Evolutionary conservation across 2,888 invertebrate species (phyloP).

Genomic region (Lamellibrachia columna): DNA sequence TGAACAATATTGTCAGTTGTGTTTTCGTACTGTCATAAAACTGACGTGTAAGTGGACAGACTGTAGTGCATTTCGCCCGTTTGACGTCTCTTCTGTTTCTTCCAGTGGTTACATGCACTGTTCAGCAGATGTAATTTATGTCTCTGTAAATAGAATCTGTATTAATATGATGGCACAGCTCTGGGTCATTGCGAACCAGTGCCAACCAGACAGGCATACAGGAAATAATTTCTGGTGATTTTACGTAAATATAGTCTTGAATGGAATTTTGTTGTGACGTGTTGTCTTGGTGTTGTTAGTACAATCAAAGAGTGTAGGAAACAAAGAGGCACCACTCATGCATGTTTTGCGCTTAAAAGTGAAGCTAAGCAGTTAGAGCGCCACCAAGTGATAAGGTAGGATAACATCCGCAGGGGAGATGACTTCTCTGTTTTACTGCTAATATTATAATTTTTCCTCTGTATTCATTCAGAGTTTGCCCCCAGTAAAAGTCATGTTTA

Average conservation of each 20-base stretch:
- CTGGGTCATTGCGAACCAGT: not conserved
- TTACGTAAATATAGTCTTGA: not conserved
- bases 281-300: not conserved
- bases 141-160: slow-evolving; percentile 5
- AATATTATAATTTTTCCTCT: no score
- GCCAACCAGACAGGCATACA: not conserved
- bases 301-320: not conserved
- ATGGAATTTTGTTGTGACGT: not conserved
- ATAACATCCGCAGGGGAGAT: no score
- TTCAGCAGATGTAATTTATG: not conserved
- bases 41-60: not conserved
- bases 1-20: not conserved
- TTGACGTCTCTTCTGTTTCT: not conserved
- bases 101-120: not conserved
- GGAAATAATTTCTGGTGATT: not conserved
- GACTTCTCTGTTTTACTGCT: no score
- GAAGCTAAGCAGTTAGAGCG: no score
- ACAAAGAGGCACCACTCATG: no score
- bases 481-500: no score
- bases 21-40: not conserved
- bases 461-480: no score
- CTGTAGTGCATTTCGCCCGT: not conserved
- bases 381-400: no score
- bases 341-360: no score
- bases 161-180: not conserved